Base-by-base conservation (phyloP, 2,797 vertebrate species). In the Champsocephalus gunnari region DNA sequence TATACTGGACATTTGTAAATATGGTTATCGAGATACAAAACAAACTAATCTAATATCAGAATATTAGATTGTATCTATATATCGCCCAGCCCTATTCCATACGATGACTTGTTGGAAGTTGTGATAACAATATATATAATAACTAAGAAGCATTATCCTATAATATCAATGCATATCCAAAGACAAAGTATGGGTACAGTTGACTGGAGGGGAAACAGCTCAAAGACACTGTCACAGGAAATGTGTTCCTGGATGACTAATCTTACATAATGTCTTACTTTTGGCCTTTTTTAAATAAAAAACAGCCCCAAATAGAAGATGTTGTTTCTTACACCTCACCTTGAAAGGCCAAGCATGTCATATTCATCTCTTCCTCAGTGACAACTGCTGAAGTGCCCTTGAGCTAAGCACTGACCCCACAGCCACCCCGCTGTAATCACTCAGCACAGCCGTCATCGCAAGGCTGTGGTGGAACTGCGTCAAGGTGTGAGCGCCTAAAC, bases 391-490 rank as follows among this genome's bases (percentile, higher is more conserved):
- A 82, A 88, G 86, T 77, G 88, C 89, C 90, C 91, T 91, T 89
- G 82, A 92, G 89, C 89, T 75, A 77, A 84, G 73, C 87, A 63
- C 77, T 81, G 85, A 93, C 84, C 83, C 82, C 85, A 78, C 79
- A 81, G 73, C 77, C 58, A 68, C 66, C 74, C 65, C 51, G 9
- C n/a, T 77, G 84, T 81, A 89, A 89, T 89, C 83, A 80, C 84
- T 84, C 76, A 68, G 77, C 82, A 28, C 28, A 57, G 73, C 62
- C 50, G 54, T 61, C 75, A 66, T 76, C 66, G 64, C 55, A 73
- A 75, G 63, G 79, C 78, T 81, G 73, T 51, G 68, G 75, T 83
- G 24, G 24, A 59, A 71, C 74, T 48, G 71, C 16, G 10, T 73
- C 53, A 69, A 78, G 75, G 84, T 83, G 85, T 79, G 80, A 87